Evolutionary conservation across 2,113 vertebrate species (phyloP).

Genomic region (Apteryx owenii): DNA sequence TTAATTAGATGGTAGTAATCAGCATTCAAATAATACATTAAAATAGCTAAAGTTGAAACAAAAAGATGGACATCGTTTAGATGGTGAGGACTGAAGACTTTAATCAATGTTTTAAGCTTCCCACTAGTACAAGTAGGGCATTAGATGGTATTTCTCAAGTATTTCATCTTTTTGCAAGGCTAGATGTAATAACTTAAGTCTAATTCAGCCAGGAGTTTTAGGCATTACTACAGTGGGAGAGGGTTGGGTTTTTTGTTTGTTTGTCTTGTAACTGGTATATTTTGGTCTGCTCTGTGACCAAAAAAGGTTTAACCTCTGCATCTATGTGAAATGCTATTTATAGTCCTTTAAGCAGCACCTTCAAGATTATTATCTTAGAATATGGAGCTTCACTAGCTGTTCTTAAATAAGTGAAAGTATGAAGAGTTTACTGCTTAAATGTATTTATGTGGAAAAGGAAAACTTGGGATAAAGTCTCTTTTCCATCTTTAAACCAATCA

Average conservation of each 20-base stretch:
- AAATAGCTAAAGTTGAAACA: neutral
- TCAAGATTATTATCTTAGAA: neutral
- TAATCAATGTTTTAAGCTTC: neutral
- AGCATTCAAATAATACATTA: neutral
- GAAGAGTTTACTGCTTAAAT: neutral
- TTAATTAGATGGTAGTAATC: neutral
- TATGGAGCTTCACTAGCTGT: neutral
- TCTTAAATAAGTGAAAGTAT: neutral
- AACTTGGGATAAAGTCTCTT: neutral
- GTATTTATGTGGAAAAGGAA: neutral
- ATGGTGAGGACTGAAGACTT: neutral
- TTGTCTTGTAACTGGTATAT: neutral
- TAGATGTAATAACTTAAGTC: neutral
- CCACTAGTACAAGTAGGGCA: too few relatives aligned
- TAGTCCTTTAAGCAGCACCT: neutral
- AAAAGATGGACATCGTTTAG: neutral
- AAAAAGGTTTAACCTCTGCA: neutral
- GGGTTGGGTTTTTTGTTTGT: neutral
- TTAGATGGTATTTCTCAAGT: neutral
- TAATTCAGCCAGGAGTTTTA: neutral
- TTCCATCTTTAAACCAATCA: neutral
- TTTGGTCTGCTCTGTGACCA: neutral
- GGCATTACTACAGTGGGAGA: neutral
- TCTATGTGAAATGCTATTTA: neutral
- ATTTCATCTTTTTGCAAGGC: neutral